Evolutionary conservation across 1,140 invertebrate species (phyloP), one percentile per base, ranked within the genome.

Genomic region (Apis dorsata): DNA sequence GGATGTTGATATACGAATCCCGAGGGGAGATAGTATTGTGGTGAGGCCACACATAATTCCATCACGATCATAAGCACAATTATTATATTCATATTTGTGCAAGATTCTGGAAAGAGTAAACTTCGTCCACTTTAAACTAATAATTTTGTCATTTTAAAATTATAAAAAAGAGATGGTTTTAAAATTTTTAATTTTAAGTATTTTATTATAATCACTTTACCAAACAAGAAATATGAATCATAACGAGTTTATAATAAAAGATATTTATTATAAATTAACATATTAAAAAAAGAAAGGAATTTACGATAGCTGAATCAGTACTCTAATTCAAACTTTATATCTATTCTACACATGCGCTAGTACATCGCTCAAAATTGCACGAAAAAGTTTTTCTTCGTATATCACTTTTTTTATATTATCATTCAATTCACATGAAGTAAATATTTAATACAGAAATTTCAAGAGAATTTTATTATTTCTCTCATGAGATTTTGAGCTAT

Each of bases 1-100:
- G 94, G 95, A 93, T 96, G 96, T 1, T 94, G 93, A 72, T 91
- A 88, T 1, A 90, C 86, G 21, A 86, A 55, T 65, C 59, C 79
- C 17, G 78, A 81, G 44, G 85, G 73, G 57, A 90, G 10, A 21
- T 92, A 72, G 70, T 90, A 90, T 69, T 91, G 90, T 5, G 93
- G 93, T 1, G 86, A 88, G 17, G 90, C 91, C 1, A 71, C 66
- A 49, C 90, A 93, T 12, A 87, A 59, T 77, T 76, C 88, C 28
- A 81, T 59, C 21, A 86, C 0, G 2, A 73, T 28, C 28, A 81
- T 28, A 17, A 89, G 17, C 1, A 78, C 7, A 19, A 87, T 70
- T 21, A 83, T 63, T 19, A 49, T 13, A 17, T 83, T 84, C 62
- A 71, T 59, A 24, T 51, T 34, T 19, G 5, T 10, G 15, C 7